phyloP scores from a whole-genome alignment of 2,113 vertebrate genomes.

The Syrrhaptes paradoxus region DNA sequence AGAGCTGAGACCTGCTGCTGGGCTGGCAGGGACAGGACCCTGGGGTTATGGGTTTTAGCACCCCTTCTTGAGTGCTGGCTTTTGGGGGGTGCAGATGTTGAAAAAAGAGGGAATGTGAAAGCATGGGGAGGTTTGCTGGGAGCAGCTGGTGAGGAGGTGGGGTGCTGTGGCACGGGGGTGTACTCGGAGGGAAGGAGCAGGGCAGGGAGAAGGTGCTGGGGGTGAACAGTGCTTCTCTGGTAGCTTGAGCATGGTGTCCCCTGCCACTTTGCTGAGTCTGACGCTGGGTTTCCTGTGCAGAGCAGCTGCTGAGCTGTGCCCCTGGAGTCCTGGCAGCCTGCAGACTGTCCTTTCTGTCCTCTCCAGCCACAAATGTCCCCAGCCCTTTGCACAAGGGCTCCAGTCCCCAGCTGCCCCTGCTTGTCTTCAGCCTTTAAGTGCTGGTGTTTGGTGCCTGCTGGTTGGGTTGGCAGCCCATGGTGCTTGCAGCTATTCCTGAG shows the following conservation, averaged over 20 bases:
- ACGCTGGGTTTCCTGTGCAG: neutral
- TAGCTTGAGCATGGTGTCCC: rapidly evolving
- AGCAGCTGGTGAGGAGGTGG: neutral
- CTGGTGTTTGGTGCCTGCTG: neutral
- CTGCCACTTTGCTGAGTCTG: neutral
- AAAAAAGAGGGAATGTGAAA: neutral
- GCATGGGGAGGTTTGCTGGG: neutral
- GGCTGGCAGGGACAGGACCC: neutral
- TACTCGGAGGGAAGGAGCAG: neutral
- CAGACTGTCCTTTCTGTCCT: neutral
- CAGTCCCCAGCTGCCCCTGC: neutral
- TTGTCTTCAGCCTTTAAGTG: rapidly evolving
- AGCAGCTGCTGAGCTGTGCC: neutral
- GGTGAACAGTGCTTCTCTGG: rapidly evolving
- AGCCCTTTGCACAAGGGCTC: neutral
- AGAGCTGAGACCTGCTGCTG: neutral
- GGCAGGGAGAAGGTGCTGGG: neutral
- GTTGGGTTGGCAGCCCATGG: neutral
- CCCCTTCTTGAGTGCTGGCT: rapidly evolving
- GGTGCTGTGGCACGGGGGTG: neutral
- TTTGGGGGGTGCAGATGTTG: neutral
- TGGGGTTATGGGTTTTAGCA: rapidly evolving
- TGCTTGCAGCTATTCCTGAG: neutral
- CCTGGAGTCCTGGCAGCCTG: neutral
- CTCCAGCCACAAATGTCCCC: neutral